Conservation (phyloP, 2,113 vertebrate genomes). For the Notarius lentiginosus region DNA sequence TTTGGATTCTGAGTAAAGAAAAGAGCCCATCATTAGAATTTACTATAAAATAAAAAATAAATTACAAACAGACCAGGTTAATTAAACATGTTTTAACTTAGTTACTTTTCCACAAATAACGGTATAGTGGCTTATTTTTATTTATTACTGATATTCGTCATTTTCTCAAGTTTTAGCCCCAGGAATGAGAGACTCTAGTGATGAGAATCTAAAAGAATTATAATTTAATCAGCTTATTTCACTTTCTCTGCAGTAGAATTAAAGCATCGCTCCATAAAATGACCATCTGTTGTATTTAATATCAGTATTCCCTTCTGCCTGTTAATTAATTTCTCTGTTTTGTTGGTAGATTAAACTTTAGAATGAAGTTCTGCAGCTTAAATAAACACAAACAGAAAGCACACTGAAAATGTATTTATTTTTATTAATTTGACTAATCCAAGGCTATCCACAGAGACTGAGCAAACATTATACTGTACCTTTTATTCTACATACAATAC, state of each 20-base stretch:
- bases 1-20: too few relatives aligned
- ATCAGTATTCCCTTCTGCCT: slow-evolving; percentile 28
- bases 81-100: too few relatives aligned
- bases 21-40: background rate
- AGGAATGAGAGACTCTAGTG: background rate
- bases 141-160: background rate
- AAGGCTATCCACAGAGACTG: background rate
- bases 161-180: background rate
- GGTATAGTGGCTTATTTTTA: background rate
- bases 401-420: background rate
- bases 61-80: background rate
- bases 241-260: slow-evolving; percentile 32
- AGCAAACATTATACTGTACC: background rate
- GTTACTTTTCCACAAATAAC: background rate
- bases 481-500: background rate
- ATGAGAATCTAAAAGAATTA: background rate
- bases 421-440: background rate
- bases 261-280: background rate
- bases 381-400: background rate
- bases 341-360: background rate
- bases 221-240: background rate
- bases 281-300: slow-evolving; percentile 36
- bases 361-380: too few relatives aligned
- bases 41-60: background rate
- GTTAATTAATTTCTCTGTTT: slow-evolving; percentile 24